phyloP scores from a whole-genome alignment of 2,888 invertebrate species.

The Eustalomyia histrio region DNA sequence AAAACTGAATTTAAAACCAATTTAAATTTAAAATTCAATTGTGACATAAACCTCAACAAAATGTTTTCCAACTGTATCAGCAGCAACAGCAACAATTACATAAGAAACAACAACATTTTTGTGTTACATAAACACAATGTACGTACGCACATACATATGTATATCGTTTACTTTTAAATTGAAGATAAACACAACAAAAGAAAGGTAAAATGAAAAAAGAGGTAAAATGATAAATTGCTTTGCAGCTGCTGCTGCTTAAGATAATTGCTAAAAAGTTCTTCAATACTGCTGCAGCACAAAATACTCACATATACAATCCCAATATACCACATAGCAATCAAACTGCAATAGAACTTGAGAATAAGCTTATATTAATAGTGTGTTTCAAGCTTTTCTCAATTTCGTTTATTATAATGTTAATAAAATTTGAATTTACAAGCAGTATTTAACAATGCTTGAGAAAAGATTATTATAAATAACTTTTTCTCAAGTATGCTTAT shows the following conservation, averaged over 20 bases:
- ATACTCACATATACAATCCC: not conserved
- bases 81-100: not conserved
- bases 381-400: too few relatives aligned
- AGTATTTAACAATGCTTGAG: too few relatives aligned
- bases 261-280: conserved; percentile 34
- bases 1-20: conserved; percentile 43
- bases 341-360: too few relatives aligned
- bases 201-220: conserved; percentile 22
- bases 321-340: too few relatives aligned
- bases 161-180: not conserved
- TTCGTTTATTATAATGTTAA: too few relatives aligned
- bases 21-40: conserved; percentile 44
- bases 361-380: too few relatives aligned
- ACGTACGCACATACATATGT: too few relatives aligned
- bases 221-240: conserved; percentile 38
- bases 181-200: not conserved
- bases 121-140: too few relatives aligned
- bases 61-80: conserved; percentile 22
- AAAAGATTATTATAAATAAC: too few relatives aligned
- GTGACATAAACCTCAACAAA: conserved; percentile 34
- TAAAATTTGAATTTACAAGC: too few relatives aligned
- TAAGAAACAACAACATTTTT: too few relatives aligned
- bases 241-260: conserved; percentile 4
- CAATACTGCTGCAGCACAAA: not conserved
- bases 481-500: too few relatives aligned